Conservation (phyloP, 2,797 vertebrate genomes). For the Aldrovandia affinis region DNA sequence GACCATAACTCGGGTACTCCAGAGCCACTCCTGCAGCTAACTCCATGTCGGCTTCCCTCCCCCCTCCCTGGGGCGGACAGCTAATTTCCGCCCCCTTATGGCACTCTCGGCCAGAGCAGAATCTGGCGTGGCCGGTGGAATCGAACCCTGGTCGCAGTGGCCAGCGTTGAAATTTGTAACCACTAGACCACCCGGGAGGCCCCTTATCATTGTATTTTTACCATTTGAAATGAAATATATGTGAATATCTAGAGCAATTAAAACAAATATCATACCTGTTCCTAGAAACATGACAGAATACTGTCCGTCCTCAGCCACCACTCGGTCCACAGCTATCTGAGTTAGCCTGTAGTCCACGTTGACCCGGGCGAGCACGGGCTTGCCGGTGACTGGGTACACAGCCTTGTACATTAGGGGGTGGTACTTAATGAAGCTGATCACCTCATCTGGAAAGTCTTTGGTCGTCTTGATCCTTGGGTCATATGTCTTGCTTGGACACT, state of each 20-base stretch:
- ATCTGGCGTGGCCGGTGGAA: too few relatives aligned
- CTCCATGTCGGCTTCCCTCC: too few relatives aligned
- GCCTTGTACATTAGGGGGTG: conserved; percentile 91
- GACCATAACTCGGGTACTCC: too few relatives aligned
- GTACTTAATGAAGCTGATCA: conserved; percentile 88
- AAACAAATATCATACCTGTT: conserved; percentile 78
- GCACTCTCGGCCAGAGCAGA: too few relatives aligned
- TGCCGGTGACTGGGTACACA: conserved; percentile 79
- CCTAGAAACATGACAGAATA: conserved; percentile 97
- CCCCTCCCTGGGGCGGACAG: too few relatives aligned
- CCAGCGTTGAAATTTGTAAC: too few relatives aligned
- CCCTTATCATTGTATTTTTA: neutral
- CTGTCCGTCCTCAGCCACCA: conserved; percentile 92
- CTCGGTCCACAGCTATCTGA: conserved; percentile 91
- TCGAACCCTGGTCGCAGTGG: too few relatives aligned
- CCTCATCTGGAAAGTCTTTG: conserved; percentile 94
- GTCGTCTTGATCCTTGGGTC: conserved; percentile 92
- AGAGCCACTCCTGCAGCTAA: too few relatives aligned
- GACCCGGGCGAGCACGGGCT: conserved; percentile 86
- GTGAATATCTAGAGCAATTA: neutral
- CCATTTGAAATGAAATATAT: neutral
- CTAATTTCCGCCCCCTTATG: too few relatives aligned
- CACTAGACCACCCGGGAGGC: too few relatives aligned
- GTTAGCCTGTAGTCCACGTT: conserved; percentile 90
- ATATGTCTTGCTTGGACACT: conserved; percentile 97